These are phyloP conservation scores for Aptenodytes forsteri DNA, from an alignment of 2,113 vertebrate genomes.

Conservation along the genomic window DNA sequence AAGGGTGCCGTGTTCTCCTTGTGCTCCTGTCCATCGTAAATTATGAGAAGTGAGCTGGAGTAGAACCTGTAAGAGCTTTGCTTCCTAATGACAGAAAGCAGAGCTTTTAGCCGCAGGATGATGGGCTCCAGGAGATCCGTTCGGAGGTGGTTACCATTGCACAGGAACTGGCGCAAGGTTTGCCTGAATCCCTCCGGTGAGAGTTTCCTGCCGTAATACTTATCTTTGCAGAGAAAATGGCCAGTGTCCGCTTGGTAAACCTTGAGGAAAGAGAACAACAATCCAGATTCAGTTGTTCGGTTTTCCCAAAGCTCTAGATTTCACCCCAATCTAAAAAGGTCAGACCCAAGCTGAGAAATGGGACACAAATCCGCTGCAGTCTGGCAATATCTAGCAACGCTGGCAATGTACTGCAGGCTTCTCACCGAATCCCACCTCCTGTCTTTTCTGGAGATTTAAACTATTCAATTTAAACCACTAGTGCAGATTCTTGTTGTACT, in stretches of 20 bases:
- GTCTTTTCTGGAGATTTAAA: background rate
- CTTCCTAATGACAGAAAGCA: constrained; percentile 70
- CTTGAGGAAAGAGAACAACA: constrained; percentile 32
- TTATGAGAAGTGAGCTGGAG: constrained; percentile 82
- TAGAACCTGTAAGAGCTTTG: constrained; percentile 82
- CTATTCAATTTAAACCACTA: background rate
- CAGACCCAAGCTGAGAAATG: background rate
- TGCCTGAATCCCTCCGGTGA: constrained; percentile 71
- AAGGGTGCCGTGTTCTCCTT: background rate
- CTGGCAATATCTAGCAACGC: background rate
- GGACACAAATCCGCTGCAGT: background rate
- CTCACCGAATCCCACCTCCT: background rate
- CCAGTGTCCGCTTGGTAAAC: constrained; percentile 75
- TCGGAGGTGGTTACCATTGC: constrained; percentile 57
- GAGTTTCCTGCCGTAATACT: constrained; percentile 78
- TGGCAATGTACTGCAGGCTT: background rate
- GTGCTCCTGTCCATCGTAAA: constrained; percentile 74
- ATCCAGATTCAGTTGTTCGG: background rate
- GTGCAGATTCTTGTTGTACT: background rate
- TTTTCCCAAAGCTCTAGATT: background rate
- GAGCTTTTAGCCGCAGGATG: constrained; percentile 57
- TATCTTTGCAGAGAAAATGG: constrained; percentile 80
- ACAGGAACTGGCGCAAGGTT: constrained; percentile 75
- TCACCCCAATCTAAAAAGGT: background rate
- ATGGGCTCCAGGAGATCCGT: constrained; percentile 73